Base-by-base conservation (phyloP, 2,113 vertebrate species). In the Boleophthalmus pectinirostris region DNA sequence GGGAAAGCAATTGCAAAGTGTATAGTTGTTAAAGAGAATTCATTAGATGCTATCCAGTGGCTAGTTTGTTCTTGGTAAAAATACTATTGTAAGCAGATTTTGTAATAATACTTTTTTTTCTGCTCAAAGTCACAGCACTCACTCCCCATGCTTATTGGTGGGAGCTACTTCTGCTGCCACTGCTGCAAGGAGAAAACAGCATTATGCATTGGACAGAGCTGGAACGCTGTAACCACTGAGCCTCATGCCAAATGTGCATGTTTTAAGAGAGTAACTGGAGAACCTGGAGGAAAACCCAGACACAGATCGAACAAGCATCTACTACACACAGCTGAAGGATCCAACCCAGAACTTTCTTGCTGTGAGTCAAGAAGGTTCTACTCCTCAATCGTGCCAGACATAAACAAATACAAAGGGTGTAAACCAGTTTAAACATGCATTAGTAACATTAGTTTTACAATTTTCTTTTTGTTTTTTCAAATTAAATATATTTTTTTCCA, bases 11-110 rank as follows among this genome's bases (percentile, higher is more conserved):
- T 61, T 72, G 49, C 49, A 43, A 2, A 66, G 38, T 15, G 38
- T 5, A 53, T n/a, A 58, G 9, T 23, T 21, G 72, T 15, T 43
- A 69, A 38, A 43, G 63, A 20, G 16, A n/a, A 43, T n/a, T 65
- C 20, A 21, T 43, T 66, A 45, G 12, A 46, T 47, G 23, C 43
- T 66, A 46, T 18, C 15, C 43, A 24, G 12, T 60, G n/a, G 57
- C 1, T 12, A 25, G 8, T 56, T 57, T 33, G 51, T 75, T 20
- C 57, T 54, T 77, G 16, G 16, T 75, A 33, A 20, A 38, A 71
- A 49, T 58, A 72, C 33, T 25, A 16, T 15, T 43, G 8, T 18
- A 14, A 21, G 13, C 51, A 49, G 12, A 82, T 76, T 21, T 47
- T 81, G 66, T 60, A 21, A 51, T 63, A 0, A 14, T 12, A 16